These are phyloP conservation scores for Simalia tracyae DNA, from an alignment of 2,797 vertebrate species.

Conservation along the genomic window DNA sequence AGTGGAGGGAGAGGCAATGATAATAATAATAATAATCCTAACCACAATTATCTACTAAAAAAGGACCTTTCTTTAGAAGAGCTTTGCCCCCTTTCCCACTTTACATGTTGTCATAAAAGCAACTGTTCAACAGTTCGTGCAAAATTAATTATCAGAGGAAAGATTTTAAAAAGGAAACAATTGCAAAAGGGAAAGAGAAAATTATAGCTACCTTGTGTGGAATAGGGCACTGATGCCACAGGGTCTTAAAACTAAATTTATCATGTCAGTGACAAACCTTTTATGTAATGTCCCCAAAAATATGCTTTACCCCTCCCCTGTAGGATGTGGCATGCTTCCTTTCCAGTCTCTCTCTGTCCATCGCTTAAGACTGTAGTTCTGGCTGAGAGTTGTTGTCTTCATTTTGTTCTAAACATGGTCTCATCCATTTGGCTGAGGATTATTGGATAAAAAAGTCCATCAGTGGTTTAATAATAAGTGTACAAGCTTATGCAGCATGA, in stretches of 20 bases:
- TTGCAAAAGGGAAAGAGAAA: constrained; percentile 65
- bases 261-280: constrained; percentile 75
- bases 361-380: constrained; percentile 55
- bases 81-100: constrained; percentile 62
- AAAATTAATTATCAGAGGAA: constrained; percentile 74
- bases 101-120: constrained; percentile 74
- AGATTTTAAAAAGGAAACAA: constrained; percentile 65
- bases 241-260: constrained; percentile 77
- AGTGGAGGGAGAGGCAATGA: constrained; percentile 55
- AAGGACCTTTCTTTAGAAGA: constrained; percentile 77
- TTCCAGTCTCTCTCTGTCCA: constrained; percentile 76
- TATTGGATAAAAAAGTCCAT: constrained; percentile 63
- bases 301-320: constrained; percentile 61
- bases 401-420: constrained; percentile 55
- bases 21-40: constrained; percentile 42
- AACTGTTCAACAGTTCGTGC: constrained; percentile 81
- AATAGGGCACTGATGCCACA: constrained; percentile 70
- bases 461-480: constrained; percentile 83
- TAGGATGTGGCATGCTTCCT: constrained; percentile 78
- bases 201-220: constrained; percentile 73
- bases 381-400: constrained; percentile 39
- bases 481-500: constrained; percentile 85
- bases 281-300: constrained; percentile 75
- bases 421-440: constrained; percentile 74
- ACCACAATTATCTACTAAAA: constrained; percentile 81